Base-by-base conservation (phyloP, 2,113 vertebrate genomes). In the Elanus axillaris region DNA sequence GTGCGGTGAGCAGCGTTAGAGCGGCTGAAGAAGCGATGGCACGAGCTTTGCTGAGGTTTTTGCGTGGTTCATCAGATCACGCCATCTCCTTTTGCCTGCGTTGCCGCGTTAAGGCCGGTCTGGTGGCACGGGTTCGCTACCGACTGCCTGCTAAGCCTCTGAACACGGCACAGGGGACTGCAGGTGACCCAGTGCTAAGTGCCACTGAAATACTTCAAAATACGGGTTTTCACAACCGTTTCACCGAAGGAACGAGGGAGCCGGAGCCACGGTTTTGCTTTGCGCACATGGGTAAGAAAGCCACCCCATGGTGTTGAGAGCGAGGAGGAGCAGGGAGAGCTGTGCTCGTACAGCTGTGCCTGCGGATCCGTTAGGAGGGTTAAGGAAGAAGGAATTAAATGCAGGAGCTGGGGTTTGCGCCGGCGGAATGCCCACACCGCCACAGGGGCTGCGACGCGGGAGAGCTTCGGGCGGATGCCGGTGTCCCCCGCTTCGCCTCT, bases 301-400 rank as follows among this genome's bases (percentile, higher is more conserved):
- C 36, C 31, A 3, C 40, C 9, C 11, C 6, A 0, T 13, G 63
- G 42, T 56, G 23, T 3, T 7, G 64, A 8, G 19, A 19, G 19
- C 3, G 29, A 36, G 45, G 11, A 47, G n/a, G 29, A 55, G 71
- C 40, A 3, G 17, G 38, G 27, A 32, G 13, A 32, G 31, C 64
- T 13, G 11, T 13, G 53, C n/a, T 17, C 13, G 19, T 60, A 16
- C 10, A 10, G 2, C 40, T 4, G 34, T 7, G 55, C 56, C 20
- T 4, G 2, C 43, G 7, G 34, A 1, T 6, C 1, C 0, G 1
- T 6, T 38, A 53, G 71, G 16, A 16, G 56, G 29, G 38, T 6
- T 53, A 5, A n/a, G 60, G 23, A 38, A 25, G 32, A 14, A 32
- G 15, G 13, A 11, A 0, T 16, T 58, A 7, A 0, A 1, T 23